Evolutionary conservation across 2,888 invertebrate genomes (phyloP).

Genomic region (Drosophila birchii): DNA sequence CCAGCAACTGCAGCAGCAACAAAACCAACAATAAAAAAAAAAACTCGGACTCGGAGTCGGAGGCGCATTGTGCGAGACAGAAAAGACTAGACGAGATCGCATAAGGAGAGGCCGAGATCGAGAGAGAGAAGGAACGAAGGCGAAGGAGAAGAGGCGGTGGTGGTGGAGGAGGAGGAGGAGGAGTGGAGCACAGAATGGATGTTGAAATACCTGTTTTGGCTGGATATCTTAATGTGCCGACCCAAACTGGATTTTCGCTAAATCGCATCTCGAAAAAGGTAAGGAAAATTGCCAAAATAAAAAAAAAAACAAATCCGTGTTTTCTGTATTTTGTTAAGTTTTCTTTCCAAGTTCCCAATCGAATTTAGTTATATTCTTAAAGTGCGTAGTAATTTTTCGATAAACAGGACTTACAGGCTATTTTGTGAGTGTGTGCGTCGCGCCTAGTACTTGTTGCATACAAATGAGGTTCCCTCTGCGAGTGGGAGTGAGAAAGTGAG

Average conservation of each 20-base stretch:
- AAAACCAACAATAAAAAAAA: slow-evolving; percentile 8
- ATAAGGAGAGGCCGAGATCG: slow-evolving; percentile 16
- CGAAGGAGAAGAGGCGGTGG: slow-evolving; percentile 46
- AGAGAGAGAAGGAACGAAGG: slow-evolving; percentile 14
- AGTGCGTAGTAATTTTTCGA: slow-evolving; percentile 28
- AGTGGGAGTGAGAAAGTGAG: slow-evolving; percentile 29
- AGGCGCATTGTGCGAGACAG: slow-evolving; percentile 26
- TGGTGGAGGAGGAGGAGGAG: slow-evolving; percentile 53
- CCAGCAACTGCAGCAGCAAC: slow-evolving; percentile 9
- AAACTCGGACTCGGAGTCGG: slow-evolving; percentile 13
- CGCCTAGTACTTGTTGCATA: slow-evolving; percentile 68
- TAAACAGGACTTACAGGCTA: slow-evolving; percentile 21
- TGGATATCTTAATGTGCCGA: slow-evolving; percentile 92
- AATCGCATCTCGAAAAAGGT: slow-evolving; percentile 92
- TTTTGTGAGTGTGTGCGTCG: slow-evolving; percentile 7
- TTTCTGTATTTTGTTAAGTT: slow-evolving; percentile 1
- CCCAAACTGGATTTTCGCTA: slow-evolving; percentile 89
- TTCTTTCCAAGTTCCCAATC: neutral
- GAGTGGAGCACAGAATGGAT: slow-evolving; percentile 86
- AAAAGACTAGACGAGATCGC: slow-evolving; percentile 12
- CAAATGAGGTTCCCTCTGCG: slow-evolving; percentile 59
- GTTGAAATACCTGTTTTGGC: slow-evolving; percentile 90
- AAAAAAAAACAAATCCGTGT: neutral
- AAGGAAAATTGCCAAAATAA: slow-evolving; percentile 57
- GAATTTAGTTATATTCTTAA: neutral